Conservation (phyloP, 2,888 invertebrate species). For the Brenthis hecate region DNA sequence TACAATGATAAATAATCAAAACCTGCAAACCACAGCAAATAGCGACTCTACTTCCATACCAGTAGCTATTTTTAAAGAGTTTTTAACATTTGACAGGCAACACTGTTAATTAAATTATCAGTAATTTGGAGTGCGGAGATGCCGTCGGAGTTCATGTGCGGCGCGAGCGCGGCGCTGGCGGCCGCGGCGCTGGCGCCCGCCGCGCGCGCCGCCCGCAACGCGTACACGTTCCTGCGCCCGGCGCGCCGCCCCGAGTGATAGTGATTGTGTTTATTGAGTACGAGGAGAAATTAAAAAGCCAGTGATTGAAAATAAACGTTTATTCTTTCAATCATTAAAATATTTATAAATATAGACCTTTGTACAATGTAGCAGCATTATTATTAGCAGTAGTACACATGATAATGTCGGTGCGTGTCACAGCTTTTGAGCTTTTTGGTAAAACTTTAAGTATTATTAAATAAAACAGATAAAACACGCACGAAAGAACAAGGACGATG, state of each 20-base stretch:
- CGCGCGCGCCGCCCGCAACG: constrained; percentile 58
- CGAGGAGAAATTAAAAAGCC: constrained; percentile 34
- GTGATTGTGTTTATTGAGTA: neutral
- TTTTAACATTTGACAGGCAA: constrained; percentile 44
- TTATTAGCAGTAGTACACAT: constrained; percentile 53
- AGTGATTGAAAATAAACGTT: constrained; percentile 74
- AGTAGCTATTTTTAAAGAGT: no score
- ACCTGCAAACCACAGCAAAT: no score
- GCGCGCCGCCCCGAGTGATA: constrained; percentile 9
- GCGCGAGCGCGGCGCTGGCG: constrained; percentile 52
- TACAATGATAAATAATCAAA: no score
- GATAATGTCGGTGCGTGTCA: constrained; percentile 33
- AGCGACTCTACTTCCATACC: no score
- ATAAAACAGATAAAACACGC: constrained; percentile 25
- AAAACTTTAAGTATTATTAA: constrained; percentile 16
- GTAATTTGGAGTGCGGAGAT: constrained; percentile 51
- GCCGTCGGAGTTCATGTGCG: constrained; percentile 47
- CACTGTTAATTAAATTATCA: constrained; percentile 51
- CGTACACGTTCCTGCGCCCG: constrained; percentile 48
- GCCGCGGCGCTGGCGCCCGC: constrained; percentile 54
- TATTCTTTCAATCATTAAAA: constrained; percentile 80
- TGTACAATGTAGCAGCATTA: constrained; percentile 75
- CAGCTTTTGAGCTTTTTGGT: constrained; percentile 37
- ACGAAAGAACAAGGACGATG: constrained; percentile 19
- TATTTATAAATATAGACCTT: constrained; percentile 80